These are phyloP conservation scores for Accipiter virgatus DNA, from an alignment of 2,113 vertebrate genomes.

Conservation along the genomic window DNA sequence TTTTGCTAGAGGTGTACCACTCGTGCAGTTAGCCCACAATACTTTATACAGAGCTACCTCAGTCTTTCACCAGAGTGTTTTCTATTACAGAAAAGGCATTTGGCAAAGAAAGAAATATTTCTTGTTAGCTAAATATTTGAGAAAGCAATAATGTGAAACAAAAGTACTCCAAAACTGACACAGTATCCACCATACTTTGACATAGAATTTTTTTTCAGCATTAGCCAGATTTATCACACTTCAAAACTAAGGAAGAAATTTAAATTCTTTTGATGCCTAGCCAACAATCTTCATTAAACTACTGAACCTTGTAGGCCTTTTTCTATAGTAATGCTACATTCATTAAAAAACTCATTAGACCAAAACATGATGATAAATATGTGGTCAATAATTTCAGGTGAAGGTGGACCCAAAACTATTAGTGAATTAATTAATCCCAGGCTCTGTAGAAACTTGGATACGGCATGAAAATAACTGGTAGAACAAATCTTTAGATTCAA, in stretches of 20 bases:
- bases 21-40: neutral
- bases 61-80: slow-evolving; percentile 1
- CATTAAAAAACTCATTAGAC: neutral
- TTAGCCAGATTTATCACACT: neutral
- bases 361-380: neutral
- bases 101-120: slow-evolving; percentile 11
- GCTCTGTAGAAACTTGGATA: neutral
- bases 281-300: neutral
- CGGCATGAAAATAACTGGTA: neutral
- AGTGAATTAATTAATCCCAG: neutral
- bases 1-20: neutral
- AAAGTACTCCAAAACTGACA: neutral
- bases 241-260: neutral
- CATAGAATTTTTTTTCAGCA: neutral
- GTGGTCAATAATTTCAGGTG: neutral
- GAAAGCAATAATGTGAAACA: slow-evolving; percentile 14
- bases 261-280: neutral
- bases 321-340: neutral
- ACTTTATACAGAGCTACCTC: neutral
- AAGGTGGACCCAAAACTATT: neutral
- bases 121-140: slow-evolving; percentile 5
- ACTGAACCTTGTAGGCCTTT: neutral
- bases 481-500: neutral
- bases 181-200: neutral
- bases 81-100: slow-evolving; percentile 1